Percentiles rank a stretch among this genome's conserved stretches.
phyloP scores from a whole-genome alignment of 2,113 vertebrate species.

The Cochlearius cochlearius region DNA sequence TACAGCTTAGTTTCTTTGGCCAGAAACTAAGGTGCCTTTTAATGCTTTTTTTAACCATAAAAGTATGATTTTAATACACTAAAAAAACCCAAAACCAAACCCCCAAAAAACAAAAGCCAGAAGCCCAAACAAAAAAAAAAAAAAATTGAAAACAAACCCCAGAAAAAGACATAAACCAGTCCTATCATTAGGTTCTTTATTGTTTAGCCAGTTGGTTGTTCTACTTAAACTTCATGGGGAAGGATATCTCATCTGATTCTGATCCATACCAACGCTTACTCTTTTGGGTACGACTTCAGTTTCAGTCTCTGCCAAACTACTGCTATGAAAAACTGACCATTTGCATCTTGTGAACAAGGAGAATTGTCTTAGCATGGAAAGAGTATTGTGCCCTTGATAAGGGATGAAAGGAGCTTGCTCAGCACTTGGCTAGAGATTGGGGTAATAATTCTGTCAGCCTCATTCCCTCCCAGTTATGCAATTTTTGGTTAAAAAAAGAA shows the following conservation, averaged over 20 bases:
- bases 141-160: too few relatives aligned
- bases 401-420: background rate
- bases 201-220: background rate
- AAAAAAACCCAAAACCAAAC: background rate
- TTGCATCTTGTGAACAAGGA: background rate
- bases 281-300: background rate
- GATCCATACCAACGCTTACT: background rate
- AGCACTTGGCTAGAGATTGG: background rate
- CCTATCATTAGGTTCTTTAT: background rate
- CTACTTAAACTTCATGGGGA: background rate
- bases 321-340: background rate
- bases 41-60: background rate
- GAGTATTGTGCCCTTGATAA: background rate
- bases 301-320: background rate
- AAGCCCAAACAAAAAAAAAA: background rate
- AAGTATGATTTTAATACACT: background rate
- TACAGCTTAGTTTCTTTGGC: background rate
- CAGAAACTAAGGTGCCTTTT: background rate
- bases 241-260: background rate
- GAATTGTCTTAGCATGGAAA: background rate
- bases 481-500: background rate
- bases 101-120: too few relatives aligned
- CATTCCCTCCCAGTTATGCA: background rate
- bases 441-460: background rate
- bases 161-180: background rate